A percentile compares a stretch with the other conserved stretches of the same genome.
These are phyloP conservation scores for Pomatorhinus ruficollis DNA, from an alignment of 2,113 vertebrate genomes.

Conservation along the genomic window DNA sequence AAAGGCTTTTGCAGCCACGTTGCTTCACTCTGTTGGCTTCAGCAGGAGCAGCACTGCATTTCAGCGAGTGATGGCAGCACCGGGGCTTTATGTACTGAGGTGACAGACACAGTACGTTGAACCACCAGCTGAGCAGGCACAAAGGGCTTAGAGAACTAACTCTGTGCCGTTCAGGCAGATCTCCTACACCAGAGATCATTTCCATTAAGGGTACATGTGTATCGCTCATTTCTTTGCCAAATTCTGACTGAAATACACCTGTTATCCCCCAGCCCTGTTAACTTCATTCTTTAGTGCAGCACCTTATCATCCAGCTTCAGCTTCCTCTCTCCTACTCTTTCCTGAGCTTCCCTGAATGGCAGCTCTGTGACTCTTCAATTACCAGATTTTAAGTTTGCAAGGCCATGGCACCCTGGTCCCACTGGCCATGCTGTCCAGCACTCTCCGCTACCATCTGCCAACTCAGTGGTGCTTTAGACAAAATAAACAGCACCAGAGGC, in stretches of 20 bases:
- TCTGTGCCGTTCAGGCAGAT: background rate
- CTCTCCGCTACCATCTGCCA: background rate
- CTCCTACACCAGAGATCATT: background rate
- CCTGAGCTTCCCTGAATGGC: background rate
- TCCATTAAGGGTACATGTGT: background rate
- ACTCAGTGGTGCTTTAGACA: background rate
- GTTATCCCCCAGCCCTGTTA: background rate
- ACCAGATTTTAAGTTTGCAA: background rate
- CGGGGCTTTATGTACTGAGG: background rate
- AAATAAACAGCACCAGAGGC: background rate
- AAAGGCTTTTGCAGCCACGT: background rate
- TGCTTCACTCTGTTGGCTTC: background rate
- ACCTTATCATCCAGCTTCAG: background rate
- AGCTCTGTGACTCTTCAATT: fast-evolving
- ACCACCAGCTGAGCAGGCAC: background rate
- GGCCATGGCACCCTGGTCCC: fast-evolving
- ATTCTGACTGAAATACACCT: background rate
- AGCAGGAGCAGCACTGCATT: background rate
- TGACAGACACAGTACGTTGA: background rate
- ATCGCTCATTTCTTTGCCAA: fast-evolving
- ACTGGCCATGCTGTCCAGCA: background rate
- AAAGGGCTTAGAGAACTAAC: background rate
- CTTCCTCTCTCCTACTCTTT: background rate
- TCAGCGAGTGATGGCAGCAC: background rate
- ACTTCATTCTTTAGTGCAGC: background rate